phyloP scores from a whole-genome alignment of 2,797 vertebrate species.

The Delichon dasypus region DNA sequence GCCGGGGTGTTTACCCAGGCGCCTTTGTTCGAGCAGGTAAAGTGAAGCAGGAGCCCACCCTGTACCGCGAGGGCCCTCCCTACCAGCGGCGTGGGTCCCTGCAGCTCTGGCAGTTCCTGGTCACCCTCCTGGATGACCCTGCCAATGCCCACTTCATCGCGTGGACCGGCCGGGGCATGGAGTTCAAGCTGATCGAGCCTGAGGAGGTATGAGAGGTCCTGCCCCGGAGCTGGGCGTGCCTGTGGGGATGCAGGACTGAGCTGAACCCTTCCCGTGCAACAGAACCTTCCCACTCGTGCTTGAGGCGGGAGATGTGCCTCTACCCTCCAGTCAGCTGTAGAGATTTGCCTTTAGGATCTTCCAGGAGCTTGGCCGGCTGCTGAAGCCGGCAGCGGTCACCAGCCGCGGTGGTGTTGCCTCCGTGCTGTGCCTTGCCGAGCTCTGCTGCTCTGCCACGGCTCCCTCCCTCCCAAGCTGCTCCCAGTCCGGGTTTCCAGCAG shows the following conservation, averaged over 20 bases:
- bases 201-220: conserved; percentile 82
- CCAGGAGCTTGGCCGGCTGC: fast-evolving
- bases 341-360: neutral
- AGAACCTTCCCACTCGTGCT: fast-evolving
- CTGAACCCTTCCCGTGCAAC: neutral
- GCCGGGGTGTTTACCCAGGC: neutral
- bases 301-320: fast-evolving
- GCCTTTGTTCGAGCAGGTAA: conserved; percentile 63
- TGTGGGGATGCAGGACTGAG: neutral
- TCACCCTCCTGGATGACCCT: conserved; percentile 92
- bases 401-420: fast-evolving
- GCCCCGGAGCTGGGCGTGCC: neutral
- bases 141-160: conserved; percentile 95
- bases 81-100: conserved; percentile 93
- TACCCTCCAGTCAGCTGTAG: neutral
- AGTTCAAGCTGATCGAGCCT: conserved; percentile 96
- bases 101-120: conserved; percentile 96
- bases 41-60: conserved; percentile 81
- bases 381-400: fast-evolving
- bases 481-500: neutral
- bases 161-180: conserved; percentile 97
- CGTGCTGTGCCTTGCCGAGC: neutral
- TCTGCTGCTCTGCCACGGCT: fast-evolving
- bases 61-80: conserved; percentile 90
- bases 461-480: neutral